Conservation (phyloP, 2,888 invertebrate genomes). For the Melinopterus prodromus region DNA sequence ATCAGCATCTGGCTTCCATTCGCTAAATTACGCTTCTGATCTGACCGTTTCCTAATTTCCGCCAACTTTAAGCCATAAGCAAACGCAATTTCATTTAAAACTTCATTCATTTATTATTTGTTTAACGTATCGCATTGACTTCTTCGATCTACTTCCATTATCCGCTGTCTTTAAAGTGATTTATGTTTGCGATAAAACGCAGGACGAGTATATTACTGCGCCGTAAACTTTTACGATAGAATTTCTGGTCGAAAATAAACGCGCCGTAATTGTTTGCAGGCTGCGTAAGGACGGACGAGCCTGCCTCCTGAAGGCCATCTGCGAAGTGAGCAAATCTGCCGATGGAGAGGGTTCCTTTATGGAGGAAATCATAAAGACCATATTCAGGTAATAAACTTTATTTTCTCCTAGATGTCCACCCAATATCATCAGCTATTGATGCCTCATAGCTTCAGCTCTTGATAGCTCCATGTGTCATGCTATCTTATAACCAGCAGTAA, state of each 20-base stretch:
- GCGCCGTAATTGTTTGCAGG: conserved; percentile 47
- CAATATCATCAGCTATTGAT: background rate
- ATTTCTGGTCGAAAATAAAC: conserved; percentile 30
- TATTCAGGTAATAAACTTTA: conserved; percentile 68
- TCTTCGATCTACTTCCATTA: background rate
- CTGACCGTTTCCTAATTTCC: too few species aligned
- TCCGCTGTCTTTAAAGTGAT: conserved; percentile 17
- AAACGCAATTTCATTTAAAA: too few species aligned
- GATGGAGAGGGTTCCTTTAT: conserved; percentile 66
- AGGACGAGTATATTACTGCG: conserved; percentile 12
- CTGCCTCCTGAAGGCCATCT: conserved; percentile 72
- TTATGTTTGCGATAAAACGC: conserved; percentile 19
- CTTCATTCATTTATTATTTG: too few species aligned
- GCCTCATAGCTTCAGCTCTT: background rate
- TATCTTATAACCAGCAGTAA: background rate
- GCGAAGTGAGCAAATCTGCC: conserved; percentile 64
- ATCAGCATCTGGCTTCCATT: too few species aligned
- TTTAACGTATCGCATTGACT: too few species aligned
- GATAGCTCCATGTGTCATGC: background rate
- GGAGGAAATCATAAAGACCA: conserved; percentile 69
- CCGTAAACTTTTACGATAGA: conserved; percentile 28
- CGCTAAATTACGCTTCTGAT: too few species aligned
- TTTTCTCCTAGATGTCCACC: background rate
- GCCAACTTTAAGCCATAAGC: too few species aligned
- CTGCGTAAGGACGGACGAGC: conserved; percentile 63